These are phyloP conservation scores for Phrynosoma platyrhinos DNA, from an alignment of 2,113 vertebrate species.

Conservation along the genomic window DNA sequence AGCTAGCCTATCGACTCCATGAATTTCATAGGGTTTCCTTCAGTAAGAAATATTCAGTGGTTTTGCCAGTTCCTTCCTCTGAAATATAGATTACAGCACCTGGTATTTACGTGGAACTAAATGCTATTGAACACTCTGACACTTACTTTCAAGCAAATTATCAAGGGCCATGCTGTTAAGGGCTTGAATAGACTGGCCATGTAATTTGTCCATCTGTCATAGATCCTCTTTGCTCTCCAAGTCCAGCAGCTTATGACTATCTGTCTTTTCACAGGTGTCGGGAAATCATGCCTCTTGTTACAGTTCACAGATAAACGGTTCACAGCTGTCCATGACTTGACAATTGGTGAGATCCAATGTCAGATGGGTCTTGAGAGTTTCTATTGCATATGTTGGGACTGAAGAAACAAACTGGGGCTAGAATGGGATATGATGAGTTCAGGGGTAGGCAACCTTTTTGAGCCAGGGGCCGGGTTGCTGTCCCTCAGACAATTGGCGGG, in stretches of 20 bases:
- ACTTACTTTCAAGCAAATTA: no score
- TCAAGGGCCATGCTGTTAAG: not conserved
- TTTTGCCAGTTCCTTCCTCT: no score
- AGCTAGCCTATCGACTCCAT: no score
- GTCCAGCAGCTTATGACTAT: not conserved
- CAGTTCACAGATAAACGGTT: constrained; percentile 95
- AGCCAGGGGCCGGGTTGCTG: no score
- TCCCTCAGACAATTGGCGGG: no score
- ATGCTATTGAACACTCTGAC: no score
- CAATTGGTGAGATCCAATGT: constrained; percentile 83
- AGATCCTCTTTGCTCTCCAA: not conserved
- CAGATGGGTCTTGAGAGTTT: not conserved
- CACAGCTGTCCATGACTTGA: constrained; percentile 91
- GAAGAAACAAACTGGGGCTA: not conserved
- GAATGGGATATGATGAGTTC: not conserved
- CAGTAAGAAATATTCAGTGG: no score
- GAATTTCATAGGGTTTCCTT: no score
- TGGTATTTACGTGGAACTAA: no score
- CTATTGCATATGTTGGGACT: not conserved
- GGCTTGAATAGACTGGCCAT: no score
- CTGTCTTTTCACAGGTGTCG: constrained; percentile 83
- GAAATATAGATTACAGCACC: no score
- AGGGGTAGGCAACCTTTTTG: no score
- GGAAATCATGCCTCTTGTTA: constrained; percentile 93
- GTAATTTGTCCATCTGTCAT: not conserved